Percentiles rank a stretch among this genome's conserved stretches.
These are phyloP conservation scores for Emydocephalus ijimae DNA, from an alignment of 2,113 vertebrate genomes.

Conservation along the genomic window DNA sequence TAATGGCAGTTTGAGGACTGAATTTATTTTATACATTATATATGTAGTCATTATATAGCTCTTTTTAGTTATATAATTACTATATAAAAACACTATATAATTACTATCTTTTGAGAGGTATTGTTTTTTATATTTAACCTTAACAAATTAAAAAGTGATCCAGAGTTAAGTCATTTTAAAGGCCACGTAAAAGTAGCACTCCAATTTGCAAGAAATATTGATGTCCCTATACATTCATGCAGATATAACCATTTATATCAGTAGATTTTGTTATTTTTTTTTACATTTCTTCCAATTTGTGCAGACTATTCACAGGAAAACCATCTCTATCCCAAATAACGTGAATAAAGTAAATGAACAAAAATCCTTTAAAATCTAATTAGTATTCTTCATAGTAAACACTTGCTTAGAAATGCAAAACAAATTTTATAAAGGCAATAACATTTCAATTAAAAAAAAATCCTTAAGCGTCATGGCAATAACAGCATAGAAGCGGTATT, in stretches of 20 bases:
- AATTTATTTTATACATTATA: background rate
- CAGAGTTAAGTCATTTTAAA: background rate
- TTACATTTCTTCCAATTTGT: background rate
- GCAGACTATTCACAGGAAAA: background rate
- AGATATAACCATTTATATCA: background rate
- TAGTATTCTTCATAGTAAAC: background rate
- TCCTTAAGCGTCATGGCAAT: background rate
- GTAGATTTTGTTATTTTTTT: background rate
- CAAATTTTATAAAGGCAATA: constrained; percentile 10
- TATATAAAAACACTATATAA: background rate
- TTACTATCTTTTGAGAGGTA: background rate
- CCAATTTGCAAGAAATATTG: background rate
- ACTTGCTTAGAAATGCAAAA: constrained; percentile 14
- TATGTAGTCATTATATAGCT: background rate
- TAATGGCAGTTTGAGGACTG: background rate
- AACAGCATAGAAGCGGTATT: background rate
- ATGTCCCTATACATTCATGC: background rate
- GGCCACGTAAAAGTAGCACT: background rate
- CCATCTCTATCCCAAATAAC: background rate
- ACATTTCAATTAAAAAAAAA: background rate
- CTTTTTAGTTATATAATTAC: background rate
- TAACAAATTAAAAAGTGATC: background rate
- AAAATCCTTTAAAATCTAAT: background rate
- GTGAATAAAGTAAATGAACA: background rate
- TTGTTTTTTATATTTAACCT: background rate